phyloP scores from a whole-genome alignment of 2,888 invertebrate genomes.

The Agonum fuliginosum region DNA sequence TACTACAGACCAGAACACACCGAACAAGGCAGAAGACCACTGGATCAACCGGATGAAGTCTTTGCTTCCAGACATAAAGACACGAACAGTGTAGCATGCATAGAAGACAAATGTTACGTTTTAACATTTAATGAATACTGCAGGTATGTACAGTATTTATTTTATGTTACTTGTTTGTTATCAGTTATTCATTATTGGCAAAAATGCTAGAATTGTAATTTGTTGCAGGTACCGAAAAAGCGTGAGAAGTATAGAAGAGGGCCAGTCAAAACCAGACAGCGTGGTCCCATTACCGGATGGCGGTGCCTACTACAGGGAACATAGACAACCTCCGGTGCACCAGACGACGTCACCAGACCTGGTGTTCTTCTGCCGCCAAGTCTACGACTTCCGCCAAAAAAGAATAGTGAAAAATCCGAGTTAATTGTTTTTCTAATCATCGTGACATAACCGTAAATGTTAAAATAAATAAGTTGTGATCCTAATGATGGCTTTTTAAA shows the following conservation, averaged over 20 bases:
- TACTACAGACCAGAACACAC: constrained; percentile 99
- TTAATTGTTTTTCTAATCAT: constrained; percentile 64
- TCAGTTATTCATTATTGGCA: not conserved
- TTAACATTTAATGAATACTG: constrained; percentile 97
- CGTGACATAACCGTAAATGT: constrained; percentile 22
- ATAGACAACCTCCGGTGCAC: constrained; percentile 80
- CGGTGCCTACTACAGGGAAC: constrained; percentile 75
- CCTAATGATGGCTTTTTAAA: constrained; percentile 54
- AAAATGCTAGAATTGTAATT: not conserved
- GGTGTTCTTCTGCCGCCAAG: constrained; percentile 94
- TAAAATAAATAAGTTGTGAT: constrained; percentile 47
- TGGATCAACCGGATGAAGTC: constrained; percentile 92
- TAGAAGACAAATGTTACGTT: constrained; percentile 98
- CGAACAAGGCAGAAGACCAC: constrained; percentile 87
- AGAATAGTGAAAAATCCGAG: constrained; percentile 76
- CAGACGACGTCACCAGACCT: constrained; percentile 83
- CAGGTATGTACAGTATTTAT: constrained; percentile 79
- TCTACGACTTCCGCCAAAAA: constrained; percentile 96
- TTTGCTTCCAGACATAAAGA: constrained; percentile 97
- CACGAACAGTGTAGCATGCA: constrained; percentile 96
- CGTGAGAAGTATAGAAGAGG: constrained; percentile 86
- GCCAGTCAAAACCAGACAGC: constrained; percentile 77
- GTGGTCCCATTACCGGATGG: constrained; percentile 84
- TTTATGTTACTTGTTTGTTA: constrained; percentile 63
- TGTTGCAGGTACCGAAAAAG: constrained; percentile 86